Base-by-base conservation (phyloP, 2,113 vertebrate species). In the Myotis yumanensis region DNA sequence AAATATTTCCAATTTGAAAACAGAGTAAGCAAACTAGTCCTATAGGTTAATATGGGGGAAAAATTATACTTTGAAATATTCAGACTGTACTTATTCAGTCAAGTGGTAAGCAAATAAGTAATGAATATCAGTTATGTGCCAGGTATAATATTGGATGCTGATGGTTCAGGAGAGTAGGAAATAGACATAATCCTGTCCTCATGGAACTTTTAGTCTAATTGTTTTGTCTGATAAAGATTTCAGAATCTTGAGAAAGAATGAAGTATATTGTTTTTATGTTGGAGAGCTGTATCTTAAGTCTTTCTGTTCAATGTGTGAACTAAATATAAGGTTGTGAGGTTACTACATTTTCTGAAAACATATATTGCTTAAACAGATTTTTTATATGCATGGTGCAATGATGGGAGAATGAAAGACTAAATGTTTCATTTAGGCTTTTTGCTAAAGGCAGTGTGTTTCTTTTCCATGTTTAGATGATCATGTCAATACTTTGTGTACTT, bases 391-490 rank as follows among this genome's bases (percentile, higher is more conserved):
- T 68, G 28, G 14, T 57, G 68, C 25, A 62, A 20, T 75, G 35
- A 64, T 79, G 43, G 86, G 92, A 64, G 8, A 57, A 46, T 81
- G 46, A 71, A 86, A 86, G 25, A 71, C 35, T 77, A 52, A 84
- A 89, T 95, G 48, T 88, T 88, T 92, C 83, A 48, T 83, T 48
- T 80, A 82, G n/a, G 23, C 11, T 94, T 72, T 97, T 84, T 52
- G 51, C 37, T 96, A 80, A 90, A 84, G 35, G 25, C 43, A 62
- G 0, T 87, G 4, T 83, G 51, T 96, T 89, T 66, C 12, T 91
- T 52, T 51, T 46, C 46, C 32, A 20, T 28, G 54, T 86, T 90
- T 69, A 82, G 35, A 77, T 87, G 71, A 75, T 86, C 25, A 1
- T 90, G 48, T n/a, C 57, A 64, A 5, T 75, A 35, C 91, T 71